Evolutionary conservation across 2,888 invertebrate species (phyloP), one percentile per base, ranked within the genome.

Genomic region (Drosophila sordidapex): DNA sequence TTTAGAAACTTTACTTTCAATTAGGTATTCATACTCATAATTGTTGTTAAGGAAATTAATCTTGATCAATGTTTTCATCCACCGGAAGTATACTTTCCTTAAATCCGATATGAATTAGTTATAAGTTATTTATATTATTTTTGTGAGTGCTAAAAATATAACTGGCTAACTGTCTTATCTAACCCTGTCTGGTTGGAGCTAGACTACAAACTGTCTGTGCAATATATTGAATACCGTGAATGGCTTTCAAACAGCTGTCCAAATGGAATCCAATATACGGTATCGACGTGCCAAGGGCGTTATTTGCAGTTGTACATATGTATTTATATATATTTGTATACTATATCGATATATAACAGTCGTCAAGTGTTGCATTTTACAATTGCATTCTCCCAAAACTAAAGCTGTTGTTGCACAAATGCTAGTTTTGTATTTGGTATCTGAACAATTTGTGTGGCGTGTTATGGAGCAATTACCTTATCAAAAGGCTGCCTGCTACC

Each of bases 391-490:
- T 49, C 36, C 56, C 51, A 18, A 61, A 66, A 46, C 40, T 18
- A 31, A 15, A 56, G 51, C 25, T 36, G 53, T 38, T 57, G 38
- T 56, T 62, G 49, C 36, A 35, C 21, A 51, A 63, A 56, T 18
- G 21, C 63, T 43, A 38, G 21, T 64, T 57, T 56, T 40, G 46
- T 31, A 48, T 48, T 60, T 60, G 52, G 48, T 36, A 58, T 64
- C 49, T 27, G 56, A 64, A 71, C 63, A 70, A 61, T 66, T 65
- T 38, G 54, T 53, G 15, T 89, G 58, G 84, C 84, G 84, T 85
- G 84, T 43, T 54, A 58, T 51, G 35, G 31, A 43, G 57, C 77
- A 85, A 89, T 85, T 85, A 85, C 80, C 59, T 70, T 71, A 81
- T 75, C 79, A 75, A 73, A 40, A 52, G 61, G 36, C 38, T 38